Percentiles rank a stretch among this genome's conserved stretches.
phyloP scores from a whole-genome alignment of 2,113 vertebrate species.

The Stercorarius parasiticus region DNA sequence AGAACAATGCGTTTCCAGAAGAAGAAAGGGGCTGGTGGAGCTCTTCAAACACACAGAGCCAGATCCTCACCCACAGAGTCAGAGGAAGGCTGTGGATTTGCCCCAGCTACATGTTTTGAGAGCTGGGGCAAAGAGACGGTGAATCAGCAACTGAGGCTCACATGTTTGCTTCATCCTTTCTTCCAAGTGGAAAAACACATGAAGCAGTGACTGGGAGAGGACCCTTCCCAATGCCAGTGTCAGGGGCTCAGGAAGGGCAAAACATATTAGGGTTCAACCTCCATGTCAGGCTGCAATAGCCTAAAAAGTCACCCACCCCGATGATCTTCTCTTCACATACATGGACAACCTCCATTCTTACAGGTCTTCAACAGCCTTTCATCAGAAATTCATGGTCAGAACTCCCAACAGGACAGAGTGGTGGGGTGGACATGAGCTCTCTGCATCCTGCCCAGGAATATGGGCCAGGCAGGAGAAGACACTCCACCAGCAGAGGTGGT shows the following conservation, averaged over 20 bases:
- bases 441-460: neutral
- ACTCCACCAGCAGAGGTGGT: neutral
- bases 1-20: neutral
- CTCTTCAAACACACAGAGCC: neutral
- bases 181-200: neutral
- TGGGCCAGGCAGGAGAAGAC: fast-evolving
- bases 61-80: neutral
- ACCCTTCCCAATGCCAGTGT: neutral
- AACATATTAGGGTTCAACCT: neutral
- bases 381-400: neutral
- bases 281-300: neutral
- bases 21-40: neutral
- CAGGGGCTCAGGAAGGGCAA: neutral
- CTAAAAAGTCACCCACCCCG: neutral
- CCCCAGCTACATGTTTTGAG: neutral
- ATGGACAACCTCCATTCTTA: neutral
- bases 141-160: neutral
- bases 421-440: neutral
- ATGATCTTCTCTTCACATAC: neutral
- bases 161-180: neutral
- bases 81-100: neutral
- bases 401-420: neutral
- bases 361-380: neutral
- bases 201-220: neutral
- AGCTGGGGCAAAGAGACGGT: neutral